Conservation (phyloP, 2,797 vertebrate genomes). For the Psittacula derbiana region DNA sequence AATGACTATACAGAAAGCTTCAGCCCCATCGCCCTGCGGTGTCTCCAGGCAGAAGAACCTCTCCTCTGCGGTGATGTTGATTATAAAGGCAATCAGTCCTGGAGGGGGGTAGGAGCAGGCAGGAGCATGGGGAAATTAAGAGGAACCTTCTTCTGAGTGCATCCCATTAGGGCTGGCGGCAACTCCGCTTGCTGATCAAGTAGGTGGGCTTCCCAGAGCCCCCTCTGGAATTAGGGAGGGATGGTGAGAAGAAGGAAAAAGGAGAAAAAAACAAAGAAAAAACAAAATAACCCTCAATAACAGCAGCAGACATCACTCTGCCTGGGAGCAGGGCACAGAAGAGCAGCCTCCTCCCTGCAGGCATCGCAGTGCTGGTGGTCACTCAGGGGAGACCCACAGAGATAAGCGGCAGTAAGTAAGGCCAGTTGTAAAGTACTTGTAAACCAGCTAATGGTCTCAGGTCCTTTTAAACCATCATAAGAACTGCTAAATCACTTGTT, state of each 20-base stretch:
- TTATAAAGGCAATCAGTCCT: conserved; percentile 35
- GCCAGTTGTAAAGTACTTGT: conserved; percentile 27
- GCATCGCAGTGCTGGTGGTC: not conserved
- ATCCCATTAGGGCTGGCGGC: not conserved
- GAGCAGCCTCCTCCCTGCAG: not conserved
- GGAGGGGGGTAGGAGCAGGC: not conserved
- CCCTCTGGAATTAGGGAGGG: not conserved
- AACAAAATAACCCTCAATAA: not conserved
- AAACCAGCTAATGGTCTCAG: conserved; percentile 7
- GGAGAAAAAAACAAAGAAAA: not conserved
- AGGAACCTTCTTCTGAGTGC: not conserved
- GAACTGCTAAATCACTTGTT: conserved; percentile 11
- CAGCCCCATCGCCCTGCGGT: not conserved
- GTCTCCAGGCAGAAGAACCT: not conserved
- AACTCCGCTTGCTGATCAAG: not conserved
- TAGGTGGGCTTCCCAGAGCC: not conserved
- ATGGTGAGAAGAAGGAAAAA: not conserved
- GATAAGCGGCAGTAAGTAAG: conserved; percentile 22
- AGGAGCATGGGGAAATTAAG: not conserved
- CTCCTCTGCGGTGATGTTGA: not conserved
- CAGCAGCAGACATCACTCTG: not conserved
- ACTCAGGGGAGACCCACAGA: not conserved
- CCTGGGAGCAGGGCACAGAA: not conserved
- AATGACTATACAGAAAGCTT: not conserved
- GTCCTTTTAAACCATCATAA: conserved; percentile 37